phyloP scores from a whole-genome alignment of 2,797 vertebrate genomes.

The Tapera naevia region DNA sequence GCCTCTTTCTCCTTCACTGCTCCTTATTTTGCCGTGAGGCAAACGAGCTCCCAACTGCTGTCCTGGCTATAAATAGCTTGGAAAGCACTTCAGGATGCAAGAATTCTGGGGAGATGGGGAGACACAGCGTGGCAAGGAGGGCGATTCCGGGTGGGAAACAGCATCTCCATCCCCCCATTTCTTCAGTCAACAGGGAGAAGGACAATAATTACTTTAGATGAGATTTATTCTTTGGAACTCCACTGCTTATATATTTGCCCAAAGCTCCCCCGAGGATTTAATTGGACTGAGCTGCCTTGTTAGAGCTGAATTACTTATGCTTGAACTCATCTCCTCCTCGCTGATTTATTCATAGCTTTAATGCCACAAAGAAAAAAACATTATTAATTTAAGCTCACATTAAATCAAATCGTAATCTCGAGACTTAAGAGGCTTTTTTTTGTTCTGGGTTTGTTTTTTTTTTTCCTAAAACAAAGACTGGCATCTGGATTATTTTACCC shows the following conservation, averaged over 20 bases:
- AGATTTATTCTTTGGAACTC: not conserved
- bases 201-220: conserved; percentile 14
- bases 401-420: not conserved
- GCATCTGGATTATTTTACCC: not conserved
- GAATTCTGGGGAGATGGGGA: fast-evolving
- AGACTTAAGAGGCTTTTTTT: not conserved
- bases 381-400: conserved; percentile 7
- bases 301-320: conserved; percentile 42
- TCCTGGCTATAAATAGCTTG: conserved; percentile 16
- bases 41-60: not conserved
- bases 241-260: not conserved
- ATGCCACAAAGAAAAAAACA: not conserved
- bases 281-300: conserved; percentile 42
- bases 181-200: not conserved
- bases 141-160: not conserved
- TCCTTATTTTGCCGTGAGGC: not conserved
- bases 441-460: not conserved
- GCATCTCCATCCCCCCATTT: not conserved
- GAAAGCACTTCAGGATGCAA: not conserved
- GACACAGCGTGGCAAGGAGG: not conserved
- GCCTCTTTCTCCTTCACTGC: not conserved
- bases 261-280: conserved; percentile 51
- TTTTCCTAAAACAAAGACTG: not conserved
- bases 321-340: conserved; percentile 25
- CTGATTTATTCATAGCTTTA: conserved; percentile 49